phyloP scores from a whole-genome alignment of 2,888 invertebrate species.

The Hemicrepidius hirtus region DNA sequence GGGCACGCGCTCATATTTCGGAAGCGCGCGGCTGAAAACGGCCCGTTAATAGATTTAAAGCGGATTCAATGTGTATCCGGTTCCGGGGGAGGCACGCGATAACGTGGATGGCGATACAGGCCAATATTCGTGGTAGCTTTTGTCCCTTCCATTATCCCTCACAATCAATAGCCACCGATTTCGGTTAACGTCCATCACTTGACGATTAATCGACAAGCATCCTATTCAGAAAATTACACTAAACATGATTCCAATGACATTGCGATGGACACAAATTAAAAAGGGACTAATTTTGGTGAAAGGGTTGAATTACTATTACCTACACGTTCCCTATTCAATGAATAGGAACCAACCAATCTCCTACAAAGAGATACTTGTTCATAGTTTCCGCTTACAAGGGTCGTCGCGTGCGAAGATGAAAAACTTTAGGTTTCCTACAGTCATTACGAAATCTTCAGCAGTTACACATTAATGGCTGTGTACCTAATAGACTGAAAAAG shows the following conservation, averaged over 20 bases:
- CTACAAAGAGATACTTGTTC: too few relatives aligned
- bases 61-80: conserved; percentile 45
- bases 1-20: conserved; percentile 39
- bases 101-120: conserved; percentile 20
- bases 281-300: too few relatives aligned
- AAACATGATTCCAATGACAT: background rate
- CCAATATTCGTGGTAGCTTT: conserved; percentile 30
- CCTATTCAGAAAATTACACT: conserved; percentile 13
- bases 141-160: conserved; percentile 30
- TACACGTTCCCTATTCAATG: too few relatives aligned
- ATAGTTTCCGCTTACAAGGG: too few relatives aligned
- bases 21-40: conserved; percentile 40
- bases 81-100: conserved; percentile 35
- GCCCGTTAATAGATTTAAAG: conserved; percentile 46
- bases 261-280: background rate
- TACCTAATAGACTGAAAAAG: too few relatives aligned
- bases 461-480: too few relatives aligned
- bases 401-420: too few relatives aligned
- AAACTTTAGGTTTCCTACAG: too few relatives aligned
- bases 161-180: conserved; percentile 18
- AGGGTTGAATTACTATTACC: too few relatives aligned
- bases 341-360: too few relatives aligned
- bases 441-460: too few relatives aligned
- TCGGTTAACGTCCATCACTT: conserved; percentile 15
- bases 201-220: conserved; percentile 12